These are phyloP conservation scores for Cacatua alba DNA, from an alignment of 2,113 vertebrate genomes.

Conservation along the genomic window DNA sequence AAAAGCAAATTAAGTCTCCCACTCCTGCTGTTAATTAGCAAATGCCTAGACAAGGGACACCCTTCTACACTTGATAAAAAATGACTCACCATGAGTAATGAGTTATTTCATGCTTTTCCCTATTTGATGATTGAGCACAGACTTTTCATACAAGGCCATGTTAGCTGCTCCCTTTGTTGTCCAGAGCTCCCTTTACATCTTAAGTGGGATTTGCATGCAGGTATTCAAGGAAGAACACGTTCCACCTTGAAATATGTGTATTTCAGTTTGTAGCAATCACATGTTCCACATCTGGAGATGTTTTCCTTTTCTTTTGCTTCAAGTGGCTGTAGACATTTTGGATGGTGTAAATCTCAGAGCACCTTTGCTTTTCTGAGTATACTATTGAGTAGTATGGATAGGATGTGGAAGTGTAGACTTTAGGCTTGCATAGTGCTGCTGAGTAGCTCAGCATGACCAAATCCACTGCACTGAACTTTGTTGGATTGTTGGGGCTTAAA, in stretches of 20 bases:
- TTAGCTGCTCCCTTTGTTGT: not conserved
- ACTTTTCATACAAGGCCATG: not conserved
- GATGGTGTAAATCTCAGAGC: not conserved
- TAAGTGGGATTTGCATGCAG: not conserved
- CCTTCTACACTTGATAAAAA: not conserved
- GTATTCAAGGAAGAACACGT: not conserved
- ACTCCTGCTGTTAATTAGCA: constrained; percentile 17
- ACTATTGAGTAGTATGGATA: not conserved
- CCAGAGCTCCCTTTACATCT: not conserved
- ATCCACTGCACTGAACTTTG: not conserved
- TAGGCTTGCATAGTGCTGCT: not conserved
- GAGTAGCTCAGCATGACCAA: not conserved
- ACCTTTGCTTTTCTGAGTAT: not conserved
- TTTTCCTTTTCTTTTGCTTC: not conserved
- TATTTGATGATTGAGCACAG: not conserved
- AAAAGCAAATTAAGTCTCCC: not conserved
- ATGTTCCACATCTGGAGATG: not conserved
- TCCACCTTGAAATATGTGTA: not conserved
- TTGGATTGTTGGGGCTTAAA: not conserved
- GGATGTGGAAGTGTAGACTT: not conserved
- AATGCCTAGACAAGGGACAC: not conserved
- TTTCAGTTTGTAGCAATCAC: not conserved
- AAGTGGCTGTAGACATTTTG: not conserved
- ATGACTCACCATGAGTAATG: not conserved
- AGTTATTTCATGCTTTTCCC: not conserved